Percentiles rank a stretch among this genome's conserved stretches.
These are phyloP conservation scores for Cuniculus paca DNA, from an alignment of 2,797 vertebrate genomes.

Conservation along the genomic window DNA sequence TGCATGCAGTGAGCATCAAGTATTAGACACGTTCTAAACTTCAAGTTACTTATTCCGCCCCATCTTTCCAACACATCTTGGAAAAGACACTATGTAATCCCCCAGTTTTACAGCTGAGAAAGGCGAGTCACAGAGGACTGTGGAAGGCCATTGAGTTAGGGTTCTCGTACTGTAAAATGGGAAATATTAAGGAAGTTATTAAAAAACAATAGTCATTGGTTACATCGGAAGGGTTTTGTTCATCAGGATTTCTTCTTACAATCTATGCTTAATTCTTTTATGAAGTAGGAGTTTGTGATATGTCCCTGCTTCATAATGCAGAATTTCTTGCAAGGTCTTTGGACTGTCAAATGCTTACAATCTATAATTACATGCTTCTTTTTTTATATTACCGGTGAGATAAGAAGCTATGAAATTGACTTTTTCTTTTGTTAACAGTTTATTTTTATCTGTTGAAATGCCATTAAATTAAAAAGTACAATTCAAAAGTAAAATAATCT, in stretches of 20 bases:
- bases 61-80: background rate
- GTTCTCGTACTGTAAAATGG: background rate
- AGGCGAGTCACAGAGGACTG: background rate
- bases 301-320: background rate
- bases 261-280: background rate
- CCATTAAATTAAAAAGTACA: background rate
- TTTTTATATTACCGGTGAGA: background rate
- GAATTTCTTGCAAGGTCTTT: background rate
- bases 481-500: background rate
- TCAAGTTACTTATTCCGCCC: background rate
- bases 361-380: background rate
- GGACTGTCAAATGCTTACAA: background rate
- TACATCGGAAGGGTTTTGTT: background rate
- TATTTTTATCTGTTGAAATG: background rate
- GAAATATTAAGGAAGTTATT: background rate
- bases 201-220: background rate
- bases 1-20: too few species aligned
- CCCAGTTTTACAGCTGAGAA: background rate
- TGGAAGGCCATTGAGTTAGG: background rate
- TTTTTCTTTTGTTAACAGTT: background rate
- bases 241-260: background rate
- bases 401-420: background rate
- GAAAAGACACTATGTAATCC: background rate
- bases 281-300: background rate
- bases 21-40: background rate